Percentiles rank a stretch among this genome's conserved stretches.
Conservation (phyloP, 1,140 invertebrate genomes). For the Meteorus sp. region DNA sequence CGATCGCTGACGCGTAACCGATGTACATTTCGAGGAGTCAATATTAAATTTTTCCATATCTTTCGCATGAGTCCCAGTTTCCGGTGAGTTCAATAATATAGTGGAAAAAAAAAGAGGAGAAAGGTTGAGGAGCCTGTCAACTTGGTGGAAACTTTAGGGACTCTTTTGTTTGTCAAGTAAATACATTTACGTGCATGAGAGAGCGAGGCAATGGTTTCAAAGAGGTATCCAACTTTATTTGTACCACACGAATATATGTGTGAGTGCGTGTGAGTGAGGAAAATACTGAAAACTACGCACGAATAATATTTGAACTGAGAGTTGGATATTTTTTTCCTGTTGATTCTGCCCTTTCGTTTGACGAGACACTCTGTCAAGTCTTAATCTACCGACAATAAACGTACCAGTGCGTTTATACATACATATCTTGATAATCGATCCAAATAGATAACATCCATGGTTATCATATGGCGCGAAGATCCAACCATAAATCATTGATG, state of each 20-base stretch:
- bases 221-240: constrained; percentile 29
- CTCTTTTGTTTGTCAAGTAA: constrained; percentile 26
- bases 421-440: constrained; percentile 18
- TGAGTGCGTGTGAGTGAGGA: background rate
- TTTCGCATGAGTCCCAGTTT: background rate
- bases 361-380: background rate
- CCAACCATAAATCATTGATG: background rate
- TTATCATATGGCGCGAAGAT: background rate
- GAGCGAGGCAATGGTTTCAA: constrained; percentile 14
- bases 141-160: constrained; percentile 14
- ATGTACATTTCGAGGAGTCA: too few relatives aligned
- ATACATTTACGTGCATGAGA: constrained; percentile 13
- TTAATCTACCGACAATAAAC: constrained; percentile 16
- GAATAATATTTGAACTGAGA: background rate
- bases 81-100: too few relatives aligned
- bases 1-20: too few relatives aligned
- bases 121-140: constrained; percentile 14
- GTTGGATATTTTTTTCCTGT: too few relatives aligned
- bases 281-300: background rate
- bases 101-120: too few relatives aligned
- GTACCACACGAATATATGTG: too few relatives aligned
- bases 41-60: background rate
- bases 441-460: constrained; percentile 1
- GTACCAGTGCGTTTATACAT: background rate
- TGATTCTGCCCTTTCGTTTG: constrained; percentile 22